phyloP scores from a whole-genome alignment of 2,113 vertebrate species.

The Sminthopsis crassicaudata region DNA sequence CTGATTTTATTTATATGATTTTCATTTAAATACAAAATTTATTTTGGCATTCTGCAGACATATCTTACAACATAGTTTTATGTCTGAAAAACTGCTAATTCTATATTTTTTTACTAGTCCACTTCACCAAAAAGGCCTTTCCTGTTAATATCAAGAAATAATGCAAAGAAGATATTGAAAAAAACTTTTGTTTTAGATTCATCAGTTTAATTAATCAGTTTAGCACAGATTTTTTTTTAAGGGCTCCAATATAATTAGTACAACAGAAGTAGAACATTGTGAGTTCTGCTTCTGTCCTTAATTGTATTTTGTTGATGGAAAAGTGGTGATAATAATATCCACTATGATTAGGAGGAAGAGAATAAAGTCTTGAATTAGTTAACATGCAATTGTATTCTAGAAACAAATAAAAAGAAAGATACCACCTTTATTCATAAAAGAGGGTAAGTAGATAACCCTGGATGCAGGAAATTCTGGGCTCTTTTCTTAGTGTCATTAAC shows the following conservation, averaged over 20 bases:
- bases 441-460: neutral
- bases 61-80: neutral
- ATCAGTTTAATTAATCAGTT: conserved; percentile 13
- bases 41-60: neutral
- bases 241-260: neutral
- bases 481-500: conserved; percentile 31
- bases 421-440: neutral
- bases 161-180: neutral
- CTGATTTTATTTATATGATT: neutral
- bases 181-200: neutral
- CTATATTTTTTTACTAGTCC: neutral
- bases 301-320: neutral
- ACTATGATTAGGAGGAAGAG: neutral
- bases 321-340: neutral
- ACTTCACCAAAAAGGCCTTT: neutral
- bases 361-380: neutral
- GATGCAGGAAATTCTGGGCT: neutral
- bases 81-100: neutral
- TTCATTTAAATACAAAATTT: neutral
- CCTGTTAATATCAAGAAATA: neutral
- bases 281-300: neutral
- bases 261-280: neutral
- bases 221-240: neutral
- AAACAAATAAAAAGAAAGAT: neutral
- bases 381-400: neutral